Evolutionary conservation across 2,113 vertebrate genomes (phyloP).

Genomic region (Lepus timidus): DNA sequence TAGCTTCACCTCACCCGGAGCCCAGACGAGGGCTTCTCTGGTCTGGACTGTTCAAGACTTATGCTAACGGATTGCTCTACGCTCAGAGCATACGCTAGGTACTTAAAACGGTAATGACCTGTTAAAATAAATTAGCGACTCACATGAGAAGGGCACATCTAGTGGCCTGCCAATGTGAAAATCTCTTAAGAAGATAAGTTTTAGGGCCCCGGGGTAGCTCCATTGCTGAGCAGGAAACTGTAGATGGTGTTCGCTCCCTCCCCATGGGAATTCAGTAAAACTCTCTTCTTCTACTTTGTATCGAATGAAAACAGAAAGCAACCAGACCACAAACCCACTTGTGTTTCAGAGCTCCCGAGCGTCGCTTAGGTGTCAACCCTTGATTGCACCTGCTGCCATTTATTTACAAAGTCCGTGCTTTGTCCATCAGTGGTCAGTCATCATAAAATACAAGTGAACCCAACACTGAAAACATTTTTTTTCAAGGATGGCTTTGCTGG

Average conservation of each 20-base stretch:
- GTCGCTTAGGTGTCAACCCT: conserved; percentile 61
- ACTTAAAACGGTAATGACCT: conserved; percentile 35
- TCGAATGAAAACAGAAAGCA: conserved; percentile 60
- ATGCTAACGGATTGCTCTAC: conserved; percentile 31
- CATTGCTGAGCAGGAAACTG: background rate
- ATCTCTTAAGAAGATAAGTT: background rate
- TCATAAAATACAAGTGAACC: conserved; percentile 66
- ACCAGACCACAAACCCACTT: conserved; percentile 52
- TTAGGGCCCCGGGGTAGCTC: background rate
- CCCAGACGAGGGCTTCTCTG: background rate
- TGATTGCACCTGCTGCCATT: conserved; percentile 59
- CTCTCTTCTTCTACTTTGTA: conserved; percentile 72
- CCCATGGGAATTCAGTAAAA: conserved; percentile 26
- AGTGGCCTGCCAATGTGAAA: background rate
- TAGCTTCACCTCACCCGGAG: conserved; percentile 7
- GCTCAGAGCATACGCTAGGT: background rate
- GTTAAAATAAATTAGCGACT: conserved; percentile 68
- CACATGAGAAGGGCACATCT: background rate
- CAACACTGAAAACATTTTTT: conserved; percentile 5
- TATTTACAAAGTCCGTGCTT: conserved; percentile 77
- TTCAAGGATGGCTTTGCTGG: conserved; percentile 26
- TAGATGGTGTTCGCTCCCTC: background rate
- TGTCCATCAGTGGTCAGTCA: conserved; percentile 48
- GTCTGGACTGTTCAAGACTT: conserved; percentile 24
- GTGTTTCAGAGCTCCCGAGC: background rate